Percentiles rank a stretch among this genome's conserved stretches.
phyloP scores from a whole-genome alignment of 2,888 invertebrate species.

The Alloscopus bannaensis region DNA sequence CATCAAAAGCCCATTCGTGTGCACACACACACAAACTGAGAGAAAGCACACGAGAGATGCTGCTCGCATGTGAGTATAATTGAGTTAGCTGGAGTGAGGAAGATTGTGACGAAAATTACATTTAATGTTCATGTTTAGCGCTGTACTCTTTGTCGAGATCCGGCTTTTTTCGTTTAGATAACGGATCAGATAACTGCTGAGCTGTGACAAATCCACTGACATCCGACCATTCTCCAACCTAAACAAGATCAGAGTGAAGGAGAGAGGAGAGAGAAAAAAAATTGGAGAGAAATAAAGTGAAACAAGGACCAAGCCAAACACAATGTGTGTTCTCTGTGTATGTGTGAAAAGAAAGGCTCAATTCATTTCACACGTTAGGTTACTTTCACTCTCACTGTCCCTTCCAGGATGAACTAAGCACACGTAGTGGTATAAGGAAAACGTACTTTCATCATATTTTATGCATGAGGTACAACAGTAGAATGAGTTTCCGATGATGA shows the following conservation, averaged over 20 bases:
- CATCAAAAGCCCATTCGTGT: too few species aligned
- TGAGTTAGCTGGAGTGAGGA: neutral
- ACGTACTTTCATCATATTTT: slow-evolving; percentile 39
- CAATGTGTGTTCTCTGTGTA: neutral
- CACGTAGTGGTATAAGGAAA: neutral
- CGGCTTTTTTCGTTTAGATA: slow-evolving; percentile 74
- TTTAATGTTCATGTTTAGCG: slow-evolving; percentile 86
- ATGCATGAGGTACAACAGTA: slow-evolving; percentile 51
- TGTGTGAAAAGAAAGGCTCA: slow-evolving; percentile 32
- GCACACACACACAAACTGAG: too few species aligned
- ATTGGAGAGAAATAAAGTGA: slow-evolving; percentile 23
- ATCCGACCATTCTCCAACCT: slow-evolving; percentile 70
- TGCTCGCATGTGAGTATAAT: neutral
- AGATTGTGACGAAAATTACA: slow-evolving; percentile 82
- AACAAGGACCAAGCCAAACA: neutral
- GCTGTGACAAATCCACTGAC: slow-evolving; percentile 66
- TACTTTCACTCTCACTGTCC: neutral
- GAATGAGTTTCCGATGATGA: slow-evolving; percentile 35
- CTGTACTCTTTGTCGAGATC: slow-evolving; percentile 90
- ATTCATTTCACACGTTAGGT: slow-evolving; percentile 52
- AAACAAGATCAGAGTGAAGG: slow-evolving; percentile 7
- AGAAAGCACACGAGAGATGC: neutral
- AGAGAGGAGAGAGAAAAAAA: slow-evolving; percentile 2
- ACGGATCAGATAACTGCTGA: slow-evolving; percentile 58
- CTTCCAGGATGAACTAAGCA: slow-evolving; percentile 23